These are phyloP conservation scores for Cyphotilapia sp. DNA, from an alignment of 2,113 vertebrate species.

Conservation along the genomic window DNA sequence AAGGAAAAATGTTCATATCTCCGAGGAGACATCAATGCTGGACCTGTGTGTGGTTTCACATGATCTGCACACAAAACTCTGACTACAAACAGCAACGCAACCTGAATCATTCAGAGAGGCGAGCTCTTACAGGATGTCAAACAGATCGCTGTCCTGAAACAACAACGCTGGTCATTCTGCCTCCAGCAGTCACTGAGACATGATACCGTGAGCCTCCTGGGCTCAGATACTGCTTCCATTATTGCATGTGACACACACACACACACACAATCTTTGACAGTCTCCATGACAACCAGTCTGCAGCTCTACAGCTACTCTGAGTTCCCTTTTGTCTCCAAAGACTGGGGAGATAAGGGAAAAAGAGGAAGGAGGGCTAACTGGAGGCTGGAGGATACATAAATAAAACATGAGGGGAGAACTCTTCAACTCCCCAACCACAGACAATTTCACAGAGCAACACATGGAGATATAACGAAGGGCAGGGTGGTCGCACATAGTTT, in stretches of 20 bases:
- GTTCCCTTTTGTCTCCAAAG: slow-evolving; percentile 70
- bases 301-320: slow-evolving; percentile 60
- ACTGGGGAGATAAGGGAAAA: slow-evolving; percentile 54
- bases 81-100: background rate
- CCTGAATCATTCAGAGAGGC: background rate
- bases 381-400: slow-evolving; percentile 53
- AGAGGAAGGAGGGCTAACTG: slow-evolving; percentile 31
- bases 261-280: slow-evolving; percentile 52
- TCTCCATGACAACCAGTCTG: slow-evolving; percentile 77
- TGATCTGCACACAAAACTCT: background rate
- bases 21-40: background rate
- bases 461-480: background rate
- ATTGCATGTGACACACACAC: slow-evolving; percentile 35
- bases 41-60: background rate
- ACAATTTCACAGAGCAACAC: slow-evolving; percentile 27
- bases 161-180: slow-evolving; percentile 24
- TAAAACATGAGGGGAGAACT: slow-evolving; percentile 55
- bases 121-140: background rate
- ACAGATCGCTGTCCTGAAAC: background rate
- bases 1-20: background rate
- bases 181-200: slow-evolving; percentile 30
- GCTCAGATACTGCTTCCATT: slow-evolving; percentile 41
- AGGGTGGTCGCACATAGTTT: background rate
- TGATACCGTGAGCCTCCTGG: slow-evolving; percentile 38
- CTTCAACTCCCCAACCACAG: slow-evolving; percentile 17